Evolutionary conservation across 2,113 vertebrate genomes (phyloP).

Genomic region (Aegotheles bennettii): DNA sequence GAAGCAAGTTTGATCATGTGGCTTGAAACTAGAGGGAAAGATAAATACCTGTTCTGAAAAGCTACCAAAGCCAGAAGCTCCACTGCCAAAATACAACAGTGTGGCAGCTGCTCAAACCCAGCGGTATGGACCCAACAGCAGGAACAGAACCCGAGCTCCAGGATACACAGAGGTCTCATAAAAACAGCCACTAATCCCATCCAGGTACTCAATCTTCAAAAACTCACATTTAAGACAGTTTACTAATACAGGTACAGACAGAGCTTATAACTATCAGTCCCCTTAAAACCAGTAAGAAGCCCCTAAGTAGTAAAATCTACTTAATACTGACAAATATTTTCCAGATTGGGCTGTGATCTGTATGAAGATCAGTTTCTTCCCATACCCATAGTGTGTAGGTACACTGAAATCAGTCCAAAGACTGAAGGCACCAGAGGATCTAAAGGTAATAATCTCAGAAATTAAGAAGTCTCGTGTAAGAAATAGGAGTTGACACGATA

Average conservation of each 20-base stretch:
- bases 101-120: not conserved
- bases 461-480: slow-evolving; percentile 2
- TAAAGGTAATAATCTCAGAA: not conserved
- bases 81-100: not conserved
- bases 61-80: not conserved
- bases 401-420: not conserved
- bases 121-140: not conserved
- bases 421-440: slow-evolving; percentile 1
- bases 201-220: fast-evolving
- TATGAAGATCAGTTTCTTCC: not conserved
- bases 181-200: not conserved
- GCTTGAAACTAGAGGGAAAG: not conserved
- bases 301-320: not conserved
- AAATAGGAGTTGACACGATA: not conserved
- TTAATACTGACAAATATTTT: not conserved
- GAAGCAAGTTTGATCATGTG: not conserved
- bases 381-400: not conserved
- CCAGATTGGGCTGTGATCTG: not conserved
- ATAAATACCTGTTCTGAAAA: not conserved
- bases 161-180: not conserved
- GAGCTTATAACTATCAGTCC: not conserved
- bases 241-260: not conserved
- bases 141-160: not conserved
- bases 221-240: not conserved
- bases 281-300: not conserved